These are phyloP conservation scores for Ptilodon capucinus DNA, from an alignment of 2,888 invertebrate species.

Conservation along the genomic window DNA sequence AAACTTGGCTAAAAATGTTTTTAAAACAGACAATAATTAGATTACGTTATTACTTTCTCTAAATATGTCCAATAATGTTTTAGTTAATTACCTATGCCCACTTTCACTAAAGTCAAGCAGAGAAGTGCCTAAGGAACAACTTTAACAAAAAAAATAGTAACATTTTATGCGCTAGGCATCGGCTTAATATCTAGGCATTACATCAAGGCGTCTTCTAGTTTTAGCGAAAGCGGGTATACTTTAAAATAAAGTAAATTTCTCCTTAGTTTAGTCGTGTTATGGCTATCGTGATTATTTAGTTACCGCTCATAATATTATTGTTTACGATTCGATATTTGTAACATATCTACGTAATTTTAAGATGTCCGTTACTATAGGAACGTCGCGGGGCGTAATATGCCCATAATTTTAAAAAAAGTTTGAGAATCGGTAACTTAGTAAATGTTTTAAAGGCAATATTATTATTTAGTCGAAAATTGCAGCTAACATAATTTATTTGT, in stretches of 20 bases:
- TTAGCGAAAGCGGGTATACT: too few species aligned
- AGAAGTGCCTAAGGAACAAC: too few species aligned
- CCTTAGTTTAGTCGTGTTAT: conserved; percentile 17
- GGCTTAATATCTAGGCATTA: too few species aligned
- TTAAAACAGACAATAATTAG: conserved; percentile 1
- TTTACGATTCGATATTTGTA: conserved; percentile 19
- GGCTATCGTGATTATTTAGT: conserved; percentile 46
- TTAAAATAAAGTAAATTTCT: conserved; percentile 15
- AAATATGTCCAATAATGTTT: conserved; percentile 14
- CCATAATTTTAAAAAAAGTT: neutral
- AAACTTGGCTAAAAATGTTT: neutral
- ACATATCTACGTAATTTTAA: conserved; percentile 2
- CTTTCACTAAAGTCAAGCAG: too few species aligned
- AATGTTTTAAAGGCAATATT: conserved; percentile 4
- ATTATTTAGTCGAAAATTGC: conserved; percentile 14
- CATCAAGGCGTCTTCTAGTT: too few species aligned
- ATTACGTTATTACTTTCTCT: neutral
- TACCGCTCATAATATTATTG: conserved; percentile 42
- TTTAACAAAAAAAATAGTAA: too few species aligned
- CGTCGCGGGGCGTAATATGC: neutral
- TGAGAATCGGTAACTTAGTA: neutral
- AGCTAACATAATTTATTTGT: neutral
- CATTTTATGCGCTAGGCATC: too few species aligned
- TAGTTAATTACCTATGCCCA: too few species aligned
- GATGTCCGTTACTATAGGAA: neutral